A percentile compares a stretch with the other conserved stretches of the same genome.
Evolutionary conservation across 2,888 invertebrate species (phyloP).

Genomic region (Flexamia atlantica): DNA sequence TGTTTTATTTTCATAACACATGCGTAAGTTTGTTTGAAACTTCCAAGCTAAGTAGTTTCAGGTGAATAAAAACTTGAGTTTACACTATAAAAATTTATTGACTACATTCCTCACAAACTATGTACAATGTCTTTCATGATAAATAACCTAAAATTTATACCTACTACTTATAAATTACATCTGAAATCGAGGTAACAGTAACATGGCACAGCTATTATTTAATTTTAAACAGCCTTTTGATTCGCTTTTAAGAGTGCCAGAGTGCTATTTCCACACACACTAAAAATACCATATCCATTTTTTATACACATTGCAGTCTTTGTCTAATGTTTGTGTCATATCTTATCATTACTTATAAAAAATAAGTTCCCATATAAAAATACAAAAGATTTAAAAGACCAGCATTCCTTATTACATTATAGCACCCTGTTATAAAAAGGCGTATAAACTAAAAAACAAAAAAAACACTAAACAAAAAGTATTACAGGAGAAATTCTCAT

Average conservation of each 20-base stretch:
- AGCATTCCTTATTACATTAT: not conserved
- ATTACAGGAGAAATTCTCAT: not conserved
- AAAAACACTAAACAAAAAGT: not conserved
- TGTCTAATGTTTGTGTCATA: not conserved
- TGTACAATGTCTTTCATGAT: slow-evolving; percentile 28
- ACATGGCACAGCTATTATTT: slow-evolving; percentile 29
- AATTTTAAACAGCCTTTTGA: not conserved
- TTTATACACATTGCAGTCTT: not conserved
- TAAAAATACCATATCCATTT: not conserved
- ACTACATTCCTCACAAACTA: slow-evolving; percentile 35
- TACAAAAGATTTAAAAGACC: not conserved
- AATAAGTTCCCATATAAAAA: not conserved
- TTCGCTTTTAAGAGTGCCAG: not conserved
- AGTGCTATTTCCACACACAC: slow-evolving; percentile 3
- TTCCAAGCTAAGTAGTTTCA: too few relatives aligned
- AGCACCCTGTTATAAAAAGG: not conserved
- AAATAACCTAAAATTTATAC: slow-evolving; percentile 2
- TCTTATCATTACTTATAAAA: not conserved
- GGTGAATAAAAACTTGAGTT: too few relatives aligned
- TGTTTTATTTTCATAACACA: too few relatives aligned
- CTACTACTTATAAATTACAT: slow-evolving; percentile 18
- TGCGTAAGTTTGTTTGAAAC: too few relatives aligned
- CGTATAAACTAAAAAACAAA: not conserved
- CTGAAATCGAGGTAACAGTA: slow-evolving; percentile 20
- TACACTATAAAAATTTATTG: slow-evolving; percentile 13